A percentile compares a stretch with the other conserved stretches of the same genome.
Conservation (phyloP, 2,888 invertebrate genomes). For the Caenorhabditis sp. region DNA sequence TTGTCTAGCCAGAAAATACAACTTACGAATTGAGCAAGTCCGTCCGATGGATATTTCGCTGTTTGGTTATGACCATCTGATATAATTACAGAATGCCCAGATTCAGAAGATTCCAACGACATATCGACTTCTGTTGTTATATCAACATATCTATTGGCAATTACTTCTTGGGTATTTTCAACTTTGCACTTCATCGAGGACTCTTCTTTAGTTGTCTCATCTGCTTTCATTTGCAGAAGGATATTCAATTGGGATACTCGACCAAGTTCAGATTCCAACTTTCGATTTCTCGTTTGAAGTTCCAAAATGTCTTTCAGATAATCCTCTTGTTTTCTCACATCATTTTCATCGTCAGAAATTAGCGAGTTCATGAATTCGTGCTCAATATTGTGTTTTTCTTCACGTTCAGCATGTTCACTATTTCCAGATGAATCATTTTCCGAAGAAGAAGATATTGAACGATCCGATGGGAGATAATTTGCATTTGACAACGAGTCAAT, state of each 20-base stretch:
- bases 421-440: neutral
- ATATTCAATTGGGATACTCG: neutral
- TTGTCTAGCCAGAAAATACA: no score
- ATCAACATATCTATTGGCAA: no score
- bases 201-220: neutral
- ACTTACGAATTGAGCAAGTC: no score
- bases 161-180: neutral
- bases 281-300: conserved; percentile 33
- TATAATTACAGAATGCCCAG: no score
- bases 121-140: no score
- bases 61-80: no score
- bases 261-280: conserved; percentile 11
- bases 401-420: neutral
- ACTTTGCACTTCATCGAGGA: no score
- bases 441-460: no score
- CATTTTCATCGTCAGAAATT: neutral
- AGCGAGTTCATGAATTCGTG: neutral
- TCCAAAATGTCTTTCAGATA: conserved; percentile 45
- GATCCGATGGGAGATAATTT: conserved; percentile 12
- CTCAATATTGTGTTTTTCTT: neutral
- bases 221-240: neutral
- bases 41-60: no score
- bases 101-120: no score
- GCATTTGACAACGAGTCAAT: conserved; percentile 16
- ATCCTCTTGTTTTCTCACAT: neutral